phyloP scores from a whole-genome alignment of 2,113 vertebrate species.

The Xiphorhynchus elegans region DNA sequence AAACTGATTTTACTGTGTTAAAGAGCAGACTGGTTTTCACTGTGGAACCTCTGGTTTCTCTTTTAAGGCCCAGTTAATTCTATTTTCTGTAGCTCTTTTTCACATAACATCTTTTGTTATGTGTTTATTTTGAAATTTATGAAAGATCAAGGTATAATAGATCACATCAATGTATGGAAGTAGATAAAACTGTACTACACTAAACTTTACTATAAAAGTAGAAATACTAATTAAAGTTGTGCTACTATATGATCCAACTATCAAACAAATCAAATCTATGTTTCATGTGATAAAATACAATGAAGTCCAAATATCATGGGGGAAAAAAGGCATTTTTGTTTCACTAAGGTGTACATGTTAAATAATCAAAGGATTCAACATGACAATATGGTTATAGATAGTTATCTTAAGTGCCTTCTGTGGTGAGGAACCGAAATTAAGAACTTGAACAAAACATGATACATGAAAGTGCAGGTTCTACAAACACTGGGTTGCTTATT shows the following conservation, averaged over 20 bases:
- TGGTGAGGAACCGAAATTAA: slow-evolving; percentile 84
- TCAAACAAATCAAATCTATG: slow-evolving; percentile 50
- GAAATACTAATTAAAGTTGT: slow-evolving; percentile 14
- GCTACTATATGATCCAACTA: neutral
- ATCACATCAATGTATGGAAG: neutral
- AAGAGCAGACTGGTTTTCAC: neutral
- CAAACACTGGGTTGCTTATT: slow-evolving; percentile 98
- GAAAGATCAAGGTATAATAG: neutral
- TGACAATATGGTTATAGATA: slow-evolving; percentile 91
- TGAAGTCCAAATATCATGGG: slow-evolving; percentile 73
- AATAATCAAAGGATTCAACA: slow-evolving; percentile 92
- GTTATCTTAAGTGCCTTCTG: slow-evolving; percentile 90
- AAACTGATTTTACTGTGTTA: neutral
- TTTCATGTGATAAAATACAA: slow-evolving; percentile 66
- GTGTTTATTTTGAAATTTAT: neutral
- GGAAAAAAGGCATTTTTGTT: slow-evolving; percentile 73
- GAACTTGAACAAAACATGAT: slow-evolving; percentile 85
- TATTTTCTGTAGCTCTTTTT: slow-evolving; percentile 6
- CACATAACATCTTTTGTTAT: neutral
- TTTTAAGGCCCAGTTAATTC: neutral
- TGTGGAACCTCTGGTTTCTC: neutral
- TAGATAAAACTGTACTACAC: neutral
- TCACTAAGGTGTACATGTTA: slow-evolving; percentile 86
- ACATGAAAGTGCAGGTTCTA: slow-evolving; percentile 91
- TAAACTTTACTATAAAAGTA: neutral